Conservation (phyloP, 23 tunicate species). For the Aplidium turbinatum region DNA sequence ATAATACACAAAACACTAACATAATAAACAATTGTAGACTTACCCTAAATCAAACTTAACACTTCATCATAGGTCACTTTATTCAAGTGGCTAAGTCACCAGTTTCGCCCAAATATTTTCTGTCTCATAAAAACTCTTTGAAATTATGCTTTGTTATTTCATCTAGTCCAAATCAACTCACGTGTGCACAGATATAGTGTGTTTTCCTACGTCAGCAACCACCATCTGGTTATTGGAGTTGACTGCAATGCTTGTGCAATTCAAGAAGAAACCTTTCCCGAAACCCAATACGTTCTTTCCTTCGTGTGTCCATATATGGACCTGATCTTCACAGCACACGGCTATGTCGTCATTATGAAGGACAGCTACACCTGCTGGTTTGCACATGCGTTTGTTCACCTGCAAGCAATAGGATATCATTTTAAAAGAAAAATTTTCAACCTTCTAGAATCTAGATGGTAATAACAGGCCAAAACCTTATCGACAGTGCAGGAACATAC, state of each 20-base stretch:
- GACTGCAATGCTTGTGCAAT: conserved; percentile 88
- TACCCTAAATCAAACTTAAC: no score
- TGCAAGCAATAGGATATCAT: no score
- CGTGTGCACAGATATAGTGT: conserved; percentile 68
- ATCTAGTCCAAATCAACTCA: conserved; percentile 41
- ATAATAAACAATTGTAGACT: no score
- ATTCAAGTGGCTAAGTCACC: no score
- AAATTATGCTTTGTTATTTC: no score
- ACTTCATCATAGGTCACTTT: no score
- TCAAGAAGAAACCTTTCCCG: conserved; percentile 81
- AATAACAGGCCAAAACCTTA: no score
- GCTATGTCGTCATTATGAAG: conserved; percentile 85
- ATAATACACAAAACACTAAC: no score
- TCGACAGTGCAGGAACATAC: no score
- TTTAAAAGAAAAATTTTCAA: no score
- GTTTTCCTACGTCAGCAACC: conserved; percentile 82
- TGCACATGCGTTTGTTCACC: conserved; percentile 67
- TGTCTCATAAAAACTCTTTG: not conserved
- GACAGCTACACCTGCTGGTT: conserved; percentile 84
- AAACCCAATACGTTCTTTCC: conserved; percentile 82
- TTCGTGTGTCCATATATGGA: conserved; percentile 93
- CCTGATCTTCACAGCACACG: conserved; percentile 91
- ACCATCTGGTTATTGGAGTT: conserved; percentile 65
- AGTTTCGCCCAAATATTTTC: no score
- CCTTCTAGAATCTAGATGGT: no score